These are phyloP conservation scores for Tenebrosternarchus preto DNA, from an alignment of 2,113 vertebrate species.

Conservation along the genomic window DNA sequence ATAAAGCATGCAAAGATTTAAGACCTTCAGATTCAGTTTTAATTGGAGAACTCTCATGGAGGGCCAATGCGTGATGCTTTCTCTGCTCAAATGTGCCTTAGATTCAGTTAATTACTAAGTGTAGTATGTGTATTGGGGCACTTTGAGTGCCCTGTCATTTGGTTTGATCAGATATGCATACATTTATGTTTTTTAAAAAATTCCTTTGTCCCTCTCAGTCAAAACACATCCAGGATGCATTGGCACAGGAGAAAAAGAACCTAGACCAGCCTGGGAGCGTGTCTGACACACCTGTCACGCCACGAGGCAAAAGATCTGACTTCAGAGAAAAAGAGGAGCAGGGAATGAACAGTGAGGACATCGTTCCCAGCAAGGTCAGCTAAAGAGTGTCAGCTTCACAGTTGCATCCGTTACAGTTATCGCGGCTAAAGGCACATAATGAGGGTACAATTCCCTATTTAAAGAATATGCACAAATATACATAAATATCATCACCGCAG, in stretches of 20 bases:
- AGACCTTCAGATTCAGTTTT: too few relatives aligned
- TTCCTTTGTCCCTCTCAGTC: conserved; percentile 54
- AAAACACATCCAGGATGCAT: conserved; percentile 57
- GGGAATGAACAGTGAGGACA: conserved; percentile 43
- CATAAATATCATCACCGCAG: too few relatives aligned
- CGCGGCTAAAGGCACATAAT: not conserved
- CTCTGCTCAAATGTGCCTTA: too few relatives aligned
- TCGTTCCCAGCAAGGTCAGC: conserved; percentile 61
- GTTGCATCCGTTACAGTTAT: not conserved
- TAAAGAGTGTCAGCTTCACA: not conserved
- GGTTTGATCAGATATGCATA: not conserved
- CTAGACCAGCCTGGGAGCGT: conserved; percentile 33
- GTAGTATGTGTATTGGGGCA: too few relatives aligned
- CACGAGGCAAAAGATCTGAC: conserved; percentile 51
- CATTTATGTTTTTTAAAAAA: not conserved
- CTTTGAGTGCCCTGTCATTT: too few relatives aligned
- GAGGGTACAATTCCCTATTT: too few relatives aligned
- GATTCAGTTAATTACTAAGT: too few relatives aligned
- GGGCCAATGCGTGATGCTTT: too few relatives aligned
- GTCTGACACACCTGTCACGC: conserved; percentile 46
- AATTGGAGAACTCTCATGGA: too few relatives aligned
- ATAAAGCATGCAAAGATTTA: too few relatives aligned
- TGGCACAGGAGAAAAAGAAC: conserved; percentile 30
- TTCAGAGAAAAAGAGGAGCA: conserved; percentile 47
- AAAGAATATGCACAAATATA: too few relatives aligned